Conservation (phyloP, 2,113 vertebrate genomes). For the Passer domesticus region DNA sequence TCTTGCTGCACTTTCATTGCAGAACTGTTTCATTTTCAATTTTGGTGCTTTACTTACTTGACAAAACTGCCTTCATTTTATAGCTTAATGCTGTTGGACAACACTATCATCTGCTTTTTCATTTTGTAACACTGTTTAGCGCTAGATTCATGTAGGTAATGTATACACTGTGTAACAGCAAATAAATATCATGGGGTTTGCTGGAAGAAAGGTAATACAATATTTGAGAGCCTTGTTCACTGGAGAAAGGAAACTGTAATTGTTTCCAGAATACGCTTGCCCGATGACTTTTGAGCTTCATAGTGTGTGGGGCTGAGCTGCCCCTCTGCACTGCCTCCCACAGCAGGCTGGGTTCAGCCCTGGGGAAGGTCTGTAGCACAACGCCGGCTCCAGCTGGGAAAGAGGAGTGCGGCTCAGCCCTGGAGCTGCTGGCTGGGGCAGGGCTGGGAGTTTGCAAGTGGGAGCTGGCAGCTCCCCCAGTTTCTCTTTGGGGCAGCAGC, state of each 20-base stretch:
- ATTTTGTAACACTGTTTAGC: constrained; percentile 9
- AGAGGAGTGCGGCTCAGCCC: background rate
- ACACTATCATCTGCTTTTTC: background rate
- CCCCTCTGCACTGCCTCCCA: background rate
- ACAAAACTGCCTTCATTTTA: background rate
- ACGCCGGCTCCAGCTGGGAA: rapidly evolving
- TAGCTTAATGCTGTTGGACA: background rate
- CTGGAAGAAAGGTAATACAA: background rate
- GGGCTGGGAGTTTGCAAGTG: background rate
- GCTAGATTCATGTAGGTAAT: constrained; percentile 24
- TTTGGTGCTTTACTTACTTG: background rate
- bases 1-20: background rate
- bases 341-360: background rate
- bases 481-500: background rate
- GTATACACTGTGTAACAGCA: background rate
- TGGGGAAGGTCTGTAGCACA: background rate
- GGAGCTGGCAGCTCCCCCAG: background rate
- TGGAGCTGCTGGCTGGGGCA: background rate
- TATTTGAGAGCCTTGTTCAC: background rate
- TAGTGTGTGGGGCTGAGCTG: background rate
- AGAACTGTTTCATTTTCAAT: background rate
- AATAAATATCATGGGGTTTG: constrained; percentile 6
- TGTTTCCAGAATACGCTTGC: background rate
- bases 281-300: background rate
- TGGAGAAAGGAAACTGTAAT: constrained; percentile 10